Conservation (phyloP, 2,888 invertebrate species). For the Campoplex capitator region DNA sequence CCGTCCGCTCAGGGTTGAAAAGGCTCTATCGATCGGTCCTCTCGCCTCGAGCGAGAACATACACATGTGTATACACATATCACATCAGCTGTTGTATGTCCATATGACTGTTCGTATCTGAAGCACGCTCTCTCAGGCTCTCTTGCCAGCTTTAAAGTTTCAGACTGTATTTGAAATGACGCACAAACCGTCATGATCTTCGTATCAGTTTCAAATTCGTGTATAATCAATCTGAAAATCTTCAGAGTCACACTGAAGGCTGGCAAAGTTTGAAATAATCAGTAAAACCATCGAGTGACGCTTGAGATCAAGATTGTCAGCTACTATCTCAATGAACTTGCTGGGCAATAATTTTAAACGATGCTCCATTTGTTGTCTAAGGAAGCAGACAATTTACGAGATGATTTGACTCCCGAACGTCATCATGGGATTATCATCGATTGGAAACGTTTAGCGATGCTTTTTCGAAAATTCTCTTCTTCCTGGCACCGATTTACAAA, state of each 20-base stretch:
- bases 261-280: background rate
- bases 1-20: conserved; percentile 43
- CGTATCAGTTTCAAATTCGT: background rate
- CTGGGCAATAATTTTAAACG: background rate
- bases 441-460: no score
- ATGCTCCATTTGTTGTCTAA: background rate
- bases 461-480: no score
- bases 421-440: background rate
- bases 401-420: background rate
- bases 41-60: conserved; percentile 32
- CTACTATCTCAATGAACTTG: background rate
- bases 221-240: background rate
- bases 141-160: background rate
- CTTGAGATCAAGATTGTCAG: background rate
- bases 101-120: conserved; percentile 14
- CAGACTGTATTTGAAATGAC: conserved; percentile 12
- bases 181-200: background rate
- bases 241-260: no score
- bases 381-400: background rate
- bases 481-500: no score
- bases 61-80: background rate
- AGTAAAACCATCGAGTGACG: background rate
- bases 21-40: conserved; percentile 61
- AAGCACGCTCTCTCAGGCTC: conserved; percentile 47
- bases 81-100: background rate